phyloP scores from a whole-genome alignment of 2,888 invertebrate genomes.

The Agrotis exclamationis region DNA sequence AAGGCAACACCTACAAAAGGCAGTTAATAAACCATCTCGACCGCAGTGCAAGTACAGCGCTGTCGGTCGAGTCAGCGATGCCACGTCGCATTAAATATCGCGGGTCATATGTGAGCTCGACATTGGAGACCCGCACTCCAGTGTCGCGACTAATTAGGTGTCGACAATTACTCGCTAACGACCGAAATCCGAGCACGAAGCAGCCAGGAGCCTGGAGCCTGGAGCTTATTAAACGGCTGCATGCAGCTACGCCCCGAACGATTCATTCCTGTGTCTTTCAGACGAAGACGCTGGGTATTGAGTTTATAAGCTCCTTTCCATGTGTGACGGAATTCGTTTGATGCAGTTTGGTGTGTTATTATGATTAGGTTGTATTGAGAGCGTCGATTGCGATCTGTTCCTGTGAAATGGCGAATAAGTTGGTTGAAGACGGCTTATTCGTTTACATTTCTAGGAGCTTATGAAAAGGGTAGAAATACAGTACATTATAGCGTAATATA shows the following conservation, averaged over 20 bases:
- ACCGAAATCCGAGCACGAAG: constrained; percentile 83
- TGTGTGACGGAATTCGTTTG: constrained; percentile 30
- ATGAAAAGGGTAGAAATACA: not conserved
- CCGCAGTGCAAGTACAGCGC: constrained; percentile 42
- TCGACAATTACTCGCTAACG: constrained; percentile 88
- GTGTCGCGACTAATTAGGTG: constrained; percentile 87
- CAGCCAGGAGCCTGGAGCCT: constrained; percentile 73
- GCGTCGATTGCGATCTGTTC: constrained; percentile 26
- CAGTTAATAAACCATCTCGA: constrained; percentile 55
- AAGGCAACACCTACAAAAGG: constrained; percentile 27
- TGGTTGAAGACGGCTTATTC: not conserved
- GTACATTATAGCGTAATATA: no score
- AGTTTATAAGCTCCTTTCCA: constrained; percentile 58
- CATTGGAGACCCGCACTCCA: constrained; percentile 81
- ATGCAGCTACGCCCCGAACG: constrained; percentile 65
- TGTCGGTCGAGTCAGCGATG: constrained; percentile 58
- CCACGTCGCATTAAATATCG: constrained; percentile 77
- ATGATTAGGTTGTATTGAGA: constrained; percentile 41
- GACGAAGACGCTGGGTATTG: constrained; percentile 54
- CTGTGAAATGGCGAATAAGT: not conserved
- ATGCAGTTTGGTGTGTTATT: constrained; percentile 44
- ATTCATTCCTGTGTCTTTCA: constrained; percentile 71
- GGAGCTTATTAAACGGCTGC: constrained; percentile 84
- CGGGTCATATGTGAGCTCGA: constrained; percentile 85
- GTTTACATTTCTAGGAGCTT: not conserved